These are phyloP conservation scores for Nemoura dubitans DNA, from an alignment of 2,888 invertebrate species.

Conservation along the genomic window DNA sequence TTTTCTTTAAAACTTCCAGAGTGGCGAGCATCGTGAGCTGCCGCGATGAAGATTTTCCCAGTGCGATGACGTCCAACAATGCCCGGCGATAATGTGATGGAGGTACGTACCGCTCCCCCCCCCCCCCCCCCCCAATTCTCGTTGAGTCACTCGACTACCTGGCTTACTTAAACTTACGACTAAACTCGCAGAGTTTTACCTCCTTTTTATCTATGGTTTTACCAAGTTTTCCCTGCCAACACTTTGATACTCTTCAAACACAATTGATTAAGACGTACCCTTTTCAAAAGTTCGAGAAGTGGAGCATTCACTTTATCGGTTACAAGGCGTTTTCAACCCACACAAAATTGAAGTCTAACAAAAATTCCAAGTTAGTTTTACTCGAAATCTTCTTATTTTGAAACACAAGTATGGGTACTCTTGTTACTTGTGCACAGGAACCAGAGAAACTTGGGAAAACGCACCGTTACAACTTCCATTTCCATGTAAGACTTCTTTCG, in stretches of 20 bases:
- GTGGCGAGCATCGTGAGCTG: neutral
- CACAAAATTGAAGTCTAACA: neutral
- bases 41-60: constrained; percentile 52
- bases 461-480: too few relatives aligned
- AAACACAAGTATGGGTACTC: too few relatives aligned
- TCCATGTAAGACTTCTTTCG: too few relatives aligned
- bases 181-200: neutral
- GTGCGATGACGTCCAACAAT: constrained; percentile 54
- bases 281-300: neutral
- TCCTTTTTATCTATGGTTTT: too few relatives aligned
- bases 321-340: neutral
- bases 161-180: neutral
- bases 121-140: too few relatives aligned
- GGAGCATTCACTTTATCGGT: neutral
- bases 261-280: neutral
- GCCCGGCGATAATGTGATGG: constrained; percentile 56
- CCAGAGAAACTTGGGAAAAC: too few relatives aligned
- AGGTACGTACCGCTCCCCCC: constrained; percentile 54
- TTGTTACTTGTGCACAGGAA: too few relatives aligned
- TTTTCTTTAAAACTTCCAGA: neutral
- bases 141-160: constrained; percentile 22
- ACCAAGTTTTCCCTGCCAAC: neutral
- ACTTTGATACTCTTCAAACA: neutral
- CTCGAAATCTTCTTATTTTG: neutral
- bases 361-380: neutral